Percentiles rank a stretch among this genome's conserved stretches.
phyloP scores from a whole-genome alignment of 2,888 invertebrate species.

The Netelia melanura region DNA sequence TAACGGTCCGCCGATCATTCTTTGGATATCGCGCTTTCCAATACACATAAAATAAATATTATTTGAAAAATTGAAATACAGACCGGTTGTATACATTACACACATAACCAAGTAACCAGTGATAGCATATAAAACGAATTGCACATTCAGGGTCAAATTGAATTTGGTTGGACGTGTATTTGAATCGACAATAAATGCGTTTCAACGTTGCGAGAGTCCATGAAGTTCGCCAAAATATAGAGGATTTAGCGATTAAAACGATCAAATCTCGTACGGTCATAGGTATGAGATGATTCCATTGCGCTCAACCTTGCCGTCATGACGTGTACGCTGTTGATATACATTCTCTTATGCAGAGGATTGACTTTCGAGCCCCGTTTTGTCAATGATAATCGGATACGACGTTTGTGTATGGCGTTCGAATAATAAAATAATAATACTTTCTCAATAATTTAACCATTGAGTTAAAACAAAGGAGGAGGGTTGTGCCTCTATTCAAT shows the following conservation, averaged over 20 bases:
- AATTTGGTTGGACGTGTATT: not conserved
- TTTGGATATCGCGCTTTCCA: constrained; percentile 27
- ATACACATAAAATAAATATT: constrained; percentile 8
- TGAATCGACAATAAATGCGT: not conserved
- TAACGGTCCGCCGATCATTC: constrained; percentile 36
- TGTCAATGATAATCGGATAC: not conserved
- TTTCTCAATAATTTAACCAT: not conserved
- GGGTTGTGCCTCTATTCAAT: not conserved
- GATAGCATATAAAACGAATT: not conserved
- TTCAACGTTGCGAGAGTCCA: not conserved
- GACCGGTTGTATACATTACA: not conserved
- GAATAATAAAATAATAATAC: not conserved
- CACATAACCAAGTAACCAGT: not conserved
- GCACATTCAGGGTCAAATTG: not conserved
- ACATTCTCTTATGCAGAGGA: constrained; percentile 2
- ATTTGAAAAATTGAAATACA: not conserved
- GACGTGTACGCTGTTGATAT: not conserved
- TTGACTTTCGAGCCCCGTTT: not conserved
- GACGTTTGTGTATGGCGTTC: not conserved
- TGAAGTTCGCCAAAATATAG: not conserved
- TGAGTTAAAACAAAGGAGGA: not conserved
- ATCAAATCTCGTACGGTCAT: not conserved
- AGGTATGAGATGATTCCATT: not conserved
- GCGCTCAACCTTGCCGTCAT: not conserved
- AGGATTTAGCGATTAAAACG: not conserved